A percentile compares a stretch with the other conserved stretches of the same genome.
Evolutionary conservation across 2,797 vertebrate species (phyloP).

Genomic region (Chiroxiphia lanceolata): DNA sequence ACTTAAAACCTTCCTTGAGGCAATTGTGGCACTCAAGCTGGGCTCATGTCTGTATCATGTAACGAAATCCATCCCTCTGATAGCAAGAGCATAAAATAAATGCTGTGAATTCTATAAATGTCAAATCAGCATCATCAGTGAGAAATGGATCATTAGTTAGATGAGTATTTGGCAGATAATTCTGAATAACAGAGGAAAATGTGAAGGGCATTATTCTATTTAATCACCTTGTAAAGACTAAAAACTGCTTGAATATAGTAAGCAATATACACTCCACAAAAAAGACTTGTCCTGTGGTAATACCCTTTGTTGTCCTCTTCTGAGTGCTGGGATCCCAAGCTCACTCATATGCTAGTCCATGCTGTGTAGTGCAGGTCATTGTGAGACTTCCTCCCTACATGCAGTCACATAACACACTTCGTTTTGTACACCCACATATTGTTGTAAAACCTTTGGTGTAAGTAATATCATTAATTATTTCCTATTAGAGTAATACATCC

Average conservation of each 20-base stretch:
- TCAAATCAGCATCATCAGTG: not conserved
- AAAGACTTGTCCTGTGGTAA: not conserved
- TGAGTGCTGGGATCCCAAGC: not conserved
- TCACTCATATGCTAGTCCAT: not conserved
- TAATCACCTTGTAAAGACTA: not conserved
- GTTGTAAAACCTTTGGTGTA: slow-evolving; percentile 12
- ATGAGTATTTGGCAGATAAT: not conserved
- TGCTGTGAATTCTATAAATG: not conserved
- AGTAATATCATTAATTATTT: not conserved
- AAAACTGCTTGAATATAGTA: not conserved
- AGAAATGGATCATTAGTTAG: not conserved
- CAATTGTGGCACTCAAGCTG: not conserved
- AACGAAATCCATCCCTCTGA: not conserved
- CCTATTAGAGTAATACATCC: not conserved
- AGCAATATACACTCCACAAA: not conserved
- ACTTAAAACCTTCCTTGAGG: not conserved
- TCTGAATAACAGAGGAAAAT: not conserved
- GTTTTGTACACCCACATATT: not conserved
- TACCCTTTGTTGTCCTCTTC: not conserved
- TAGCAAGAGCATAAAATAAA: not conserved
- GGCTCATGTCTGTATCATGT: not conserved
- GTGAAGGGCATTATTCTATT: not conserved
- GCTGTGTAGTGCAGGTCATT: not conserved
- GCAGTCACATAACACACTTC: not conserved
- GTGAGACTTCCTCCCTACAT: not conserved